Base-by-base conservation (phyloP, 2,797 vertebrate species). In the Galaxias olidus region DNA sequence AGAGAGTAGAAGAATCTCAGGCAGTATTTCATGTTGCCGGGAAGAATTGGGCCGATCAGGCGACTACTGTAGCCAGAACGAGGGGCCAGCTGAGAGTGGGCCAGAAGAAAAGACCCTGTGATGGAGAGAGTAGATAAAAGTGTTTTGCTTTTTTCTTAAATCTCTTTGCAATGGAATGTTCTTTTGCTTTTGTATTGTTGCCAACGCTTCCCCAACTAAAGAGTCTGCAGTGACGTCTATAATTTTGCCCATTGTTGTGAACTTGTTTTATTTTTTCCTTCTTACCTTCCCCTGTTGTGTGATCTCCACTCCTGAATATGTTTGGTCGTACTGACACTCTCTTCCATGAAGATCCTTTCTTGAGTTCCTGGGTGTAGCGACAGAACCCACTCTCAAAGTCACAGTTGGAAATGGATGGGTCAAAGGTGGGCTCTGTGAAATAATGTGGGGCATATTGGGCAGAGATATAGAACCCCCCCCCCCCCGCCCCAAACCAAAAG, bases 271-370 rank as follows among this genome's bases (percentile, higher is more conserved):
- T 19, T 20, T 19, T 20, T 6, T 19, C 3, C 10, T 41, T 57
- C 60, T 84, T 87, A 98, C 97, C 97, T 65, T 91, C 78, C 9
- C 97, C 96, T 0, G 94, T 95, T 4, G 96, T 98, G 80, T 98
- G 96, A 75, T 98, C 96, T 77, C 96, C 97, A 0, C 85, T 62
- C 73, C 92, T 91, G 44, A 95, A 97, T 43, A 94, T 78, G 49
- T 97, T 98, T 30, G 94, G 94, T 71, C 90, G 95, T 54, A 97
- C 89, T 59, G 94, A 94, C 44, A 95, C 92, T 82, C 95, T 93
- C 75, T 80, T 93, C 96, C 97, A 98, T 4, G 87, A 81, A 0
- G 90, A 88, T 19, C 83, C 83, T 0, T 76, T 81, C 59, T 55
- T 85, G 17, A 81, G 63, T 59, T 93, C 91, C 80, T 95, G 95